Evolutionary conservation across 2,113 vertebrate genomes (phyloP).

Genomic region (Ictalurus punctatus): DNA sequence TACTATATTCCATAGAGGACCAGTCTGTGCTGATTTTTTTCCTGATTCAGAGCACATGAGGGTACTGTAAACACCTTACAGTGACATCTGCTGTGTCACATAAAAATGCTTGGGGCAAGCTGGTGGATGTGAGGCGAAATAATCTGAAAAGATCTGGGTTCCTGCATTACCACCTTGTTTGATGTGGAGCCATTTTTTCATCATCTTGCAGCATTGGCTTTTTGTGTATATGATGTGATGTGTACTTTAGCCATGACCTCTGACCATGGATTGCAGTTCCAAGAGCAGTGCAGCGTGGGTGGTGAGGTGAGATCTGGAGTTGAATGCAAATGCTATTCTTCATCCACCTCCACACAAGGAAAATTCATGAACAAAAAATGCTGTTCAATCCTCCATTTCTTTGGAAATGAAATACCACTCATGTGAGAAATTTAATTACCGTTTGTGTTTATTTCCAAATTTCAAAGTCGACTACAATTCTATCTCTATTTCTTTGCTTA

Average conservation of each 20-base stretch:
- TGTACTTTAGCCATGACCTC: constrained; percentile 21
- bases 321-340: neutral
- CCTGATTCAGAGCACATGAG: neutral
- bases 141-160: neutral
- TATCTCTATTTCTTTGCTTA: neutral
- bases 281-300: constrained; percentile 22
- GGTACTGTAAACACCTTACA: neutral
- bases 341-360: neutral
- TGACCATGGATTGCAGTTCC: constrained; percentile 5
- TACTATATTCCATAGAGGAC: neutral
- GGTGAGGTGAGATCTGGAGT: neutral
- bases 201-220: neutral
- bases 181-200: constrained; percentile 4
- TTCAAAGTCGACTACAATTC: neutral
- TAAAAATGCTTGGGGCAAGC: neutral
- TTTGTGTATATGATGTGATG: neutral
- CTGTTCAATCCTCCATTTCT: neutral
- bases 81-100: neutral
- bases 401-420: neutral
- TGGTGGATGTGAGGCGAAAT: neutral
- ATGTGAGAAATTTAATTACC: constrained; percentile 12
- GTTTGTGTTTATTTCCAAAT: neutral
- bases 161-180: neutral
- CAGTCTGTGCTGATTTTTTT: neutral
- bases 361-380: neutral